Percentiles rank a stretch among this genome's conserved stretches.
These are phyloP conservation scores for Drosophila erecta DNA, from an alignment of 1,140 invertebrate species.

Conservation along the genomic window DNA sequence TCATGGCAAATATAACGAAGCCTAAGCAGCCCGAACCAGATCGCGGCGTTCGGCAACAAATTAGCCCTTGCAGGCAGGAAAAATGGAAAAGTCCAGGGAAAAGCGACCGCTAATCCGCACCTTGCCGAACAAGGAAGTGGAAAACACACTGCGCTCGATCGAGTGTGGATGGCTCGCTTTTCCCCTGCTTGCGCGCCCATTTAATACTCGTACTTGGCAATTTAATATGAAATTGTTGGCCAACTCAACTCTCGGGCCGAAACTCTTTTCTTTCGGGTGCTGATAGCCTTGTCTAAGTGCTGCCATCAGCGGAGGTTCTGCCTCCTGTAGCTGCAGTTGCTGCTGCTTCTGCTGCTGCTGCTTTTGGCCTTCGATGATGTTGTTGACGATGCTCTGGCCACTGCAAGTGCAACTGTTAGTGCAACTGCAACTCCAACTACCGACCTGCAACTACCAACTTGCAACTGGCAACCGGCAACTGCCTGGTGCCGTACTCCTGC, in stretches of 20 bases:
- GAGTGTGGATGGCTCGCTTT: conserved; percentile 45
- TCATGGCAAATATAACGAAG: conserved; percentile 73
- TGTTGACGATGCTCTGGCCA: conserved; percentile 63
- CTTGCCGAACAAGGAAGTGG: conserved; percentile 78
- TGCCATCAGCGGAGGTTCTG: conserved; percentile 66
- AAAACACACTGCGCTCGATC: conserved; percentile 54
- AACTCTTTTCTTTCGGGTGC: conserved; percentile 60
- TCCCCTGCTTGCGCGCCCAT: conserved; percentile 58
- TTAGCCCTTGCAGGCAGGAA: conserved; percentile 72
- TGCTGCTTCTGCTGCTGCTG: conserved; percentile 21
- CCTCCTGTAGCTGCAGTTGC: conserved; percentile 24
- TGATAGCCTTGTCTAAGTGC: conserved; percentile 83
- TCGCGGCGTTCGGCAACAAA: conserved; percentile 55
- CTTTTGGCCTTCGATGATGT: conserved; percentile 58
- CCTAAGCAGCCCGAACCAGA: conserved; percentile 23
- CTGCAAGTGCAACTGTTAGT: conserved; percentile 46
- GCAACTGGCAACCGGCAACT: conserved; percentile 20
- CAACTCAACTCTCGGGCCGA: conserved; percentile 53
- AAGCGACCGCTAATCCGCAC: conserved; percentile 69
- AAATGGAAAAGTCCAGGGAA: conserved; percentile 12
- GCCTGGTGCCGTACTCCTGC: conserved; percentile 26
- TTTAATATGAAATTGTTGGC: conserved; percentile 83
- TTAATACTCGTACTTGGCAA: conserved; percentile 75
- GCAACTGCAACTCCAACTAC: conserved; percentile 23
- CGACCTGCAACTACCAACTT: conserved; percentile 3